Evolutionary conservation across 2,797 vertebrate species (phyloP).

Genomic region (Melanotaenia boesemani): DNA sequence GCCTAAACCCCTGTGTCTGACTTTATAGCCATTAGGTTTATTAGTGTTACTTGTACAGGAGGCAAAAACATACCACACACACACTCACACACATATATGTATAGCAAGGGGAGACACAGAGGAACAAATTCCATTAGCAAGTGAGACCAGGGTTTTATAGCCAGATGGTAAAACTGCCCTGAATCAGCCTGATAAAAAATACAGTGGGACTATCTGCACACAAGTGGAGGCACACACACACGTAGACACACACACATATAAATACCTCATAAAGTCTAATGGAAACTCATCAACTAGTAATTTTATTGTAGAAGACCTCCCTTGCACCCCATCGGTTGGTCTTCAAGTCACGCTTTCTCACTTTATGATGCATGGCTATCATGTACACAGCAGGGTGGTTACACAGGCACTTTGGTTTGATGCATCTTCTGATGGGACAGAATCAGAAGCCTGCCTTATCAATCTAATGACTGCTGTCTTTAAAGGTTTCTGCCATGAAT

Average conservation of each 20-base stretch:
- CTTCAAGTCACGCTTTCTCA: slow-evolving; percentile 44
- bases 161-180: slow-evolving; percentile 76
- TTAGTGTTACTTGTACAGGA: slow-evolving; percentile 59
- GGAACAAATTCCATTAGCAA: slow-evolving; percentile 73
- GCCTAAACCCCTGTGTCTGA: slow-evolving; percentile 48
- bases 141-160: slow-evolving; percentile 67
- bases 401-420: slow-evolving; percentile 38
- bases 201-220: slow-evolving; percentile 29
- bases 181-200: slow-evolving; percentile 65
- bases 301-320: slow-evolving; percentile 67
- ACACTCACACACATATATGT: slow-evolving; percentile 8
- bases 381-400: slow-evolving; percentile 47
- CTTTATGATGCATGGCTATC: slow-evolving; percentile 53
- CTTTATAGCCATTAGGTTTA: slow-evolving; percentile 76
- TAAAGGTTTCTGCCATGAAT: slow-evolving; percentile 30
- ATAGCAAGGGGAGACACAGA: slow-evolving; percentile 28
- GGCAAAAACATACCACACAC: background rate
- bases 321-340: slow-evolving; percentile 50
- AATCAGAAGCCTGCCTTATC: slow-evolving; percentile 35
- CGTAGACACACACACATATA: slow-evolving; percentile 14
- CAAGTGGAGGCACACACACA: slow-evolving; percentile 14
- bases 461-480: slow-evolving; percentile 36
- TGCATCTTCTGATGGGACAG: slow-evolving; percentile 20
- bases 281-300: slow-evolving; percentile 72
- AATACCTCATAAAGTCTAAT: slow-evolving; percentile 73